These are phyloP conservation scores for Istiophorus platypterus DNA, from an alignment of 2,113 vertebrate species.

Conservation along the genomic window DNA sequence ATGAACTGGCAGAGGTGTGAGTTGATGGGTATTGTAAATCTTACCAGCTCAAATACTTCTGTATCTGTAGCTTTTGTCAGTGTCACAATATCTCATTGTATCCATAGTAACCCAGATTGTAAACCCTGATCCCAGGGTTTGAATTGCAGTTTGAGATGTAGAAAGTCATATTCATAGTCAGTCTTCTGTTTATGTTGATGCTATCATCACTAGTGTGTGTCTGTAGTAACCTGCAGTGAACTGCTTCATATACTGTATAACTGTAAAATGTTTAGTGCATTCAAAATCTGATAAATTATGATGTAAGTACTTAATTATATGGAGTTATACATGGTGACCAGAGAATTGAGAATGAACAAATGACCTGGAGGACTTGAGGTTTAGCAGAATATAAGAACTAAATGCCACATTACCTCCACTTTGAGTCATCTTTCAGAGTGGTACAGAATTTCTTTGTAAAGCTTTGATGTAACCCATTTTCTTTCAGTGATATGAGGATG, in stretches of 20 bases:
- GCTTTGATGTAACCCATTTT: not conserved
- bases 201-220: conserved; percentile 10
- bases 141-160: conserved; percentile 33
- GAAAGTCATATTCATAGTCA: not conserved
- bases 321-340: conserved; percentile 1
- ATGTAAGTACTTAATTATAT: conserved; percentile 30
- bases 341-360: not conserved
- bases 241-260: conserved; percentile 3
- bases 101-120: conserved; percentile 2
- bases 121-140: not conserved
- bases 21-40: not conserved
- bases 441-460: not conserved
- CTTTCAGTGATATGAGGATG: not conserved
- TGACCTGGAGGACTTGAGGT: not conserved
- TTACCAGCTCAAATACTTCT: not conserved
- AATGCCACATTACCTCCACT: not conserved
- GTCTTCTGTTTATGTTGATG: conserved; percentile 17
- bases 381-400: not conserved
- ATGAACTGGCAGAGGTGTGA: not conserved
- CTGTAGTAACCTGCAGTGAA: conserved; percentile 25
- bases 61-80: conserved; percentile 2
- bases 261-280: conserved; percentile 29
- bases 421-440: not conserved
- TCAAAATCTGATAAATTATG: conserved; percentile 20
- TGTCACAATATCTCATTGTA: not conserved